Base-by-base conservation (phyloP, 2,113 vertebrate genomes). In the Ptychochromis oligacanthus region DNA sequence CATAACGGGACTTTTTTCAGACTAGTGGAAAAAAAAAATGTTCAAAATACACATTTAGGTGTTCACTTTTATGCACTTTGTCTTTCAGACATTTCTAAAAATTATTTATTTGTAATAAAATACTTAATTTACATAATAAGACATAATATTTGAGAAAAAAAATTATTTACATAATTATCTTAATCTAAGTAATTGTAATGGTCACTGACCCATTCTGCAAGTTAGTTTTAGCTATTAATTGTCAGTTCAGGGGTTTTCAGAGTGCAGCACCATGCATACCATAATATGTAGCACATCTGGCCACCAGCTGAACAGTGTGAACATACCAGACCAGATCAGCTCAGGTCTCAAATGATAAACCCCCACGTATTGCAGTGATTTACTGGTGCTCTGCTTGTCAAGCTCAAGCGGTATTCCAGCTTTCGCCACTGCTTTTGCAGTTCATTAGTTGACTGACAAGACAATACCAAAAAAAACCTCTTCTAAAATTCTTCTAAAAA, bases 371-470 rank as follows among this genome's bases (percentile, higher is more conserved):
- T 3, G 31, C 31, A 38, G 5, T 38, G 36, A 28, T 49, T 70
- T 26, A 28, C 49, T 1, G 0, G 28, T 28, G 43, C 40, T 49
- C 24, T 72, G 43, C 43, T 72, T 18, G n/a, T 46, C 2, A 8
- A 46, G 62, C 36, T 65, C 38, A 2, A 26, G 38, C 38, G 46
- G 38, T 0, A 8, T 46, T 26, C 17, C 64, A 67, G 38, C 38
- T 11, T 46, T 14, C 46, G 38, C 22, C 64, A 46, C 14, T 17
- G 24, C 7, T 22, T 49, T 67, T 67, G 14, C 0, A 49, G 0
- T 67, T 49, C 64, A 28, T 28, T 67, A 49, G 26, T 22, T 67
- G 40, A 67, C 40, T 0, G 0, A 28, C 40, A 67, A n/a, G n/a
- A n/a, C n/a, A n/a, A n/a, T n/a, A n/a, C n/a, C n/a, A n/a, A n/a